Percentiles rank a stretch among this genome's conserved stretches.
Evolutionary conservation across 2,888 invertebrate genomes (phyloP).

Genomic region (Phrixothrix hirtus): DNA sequence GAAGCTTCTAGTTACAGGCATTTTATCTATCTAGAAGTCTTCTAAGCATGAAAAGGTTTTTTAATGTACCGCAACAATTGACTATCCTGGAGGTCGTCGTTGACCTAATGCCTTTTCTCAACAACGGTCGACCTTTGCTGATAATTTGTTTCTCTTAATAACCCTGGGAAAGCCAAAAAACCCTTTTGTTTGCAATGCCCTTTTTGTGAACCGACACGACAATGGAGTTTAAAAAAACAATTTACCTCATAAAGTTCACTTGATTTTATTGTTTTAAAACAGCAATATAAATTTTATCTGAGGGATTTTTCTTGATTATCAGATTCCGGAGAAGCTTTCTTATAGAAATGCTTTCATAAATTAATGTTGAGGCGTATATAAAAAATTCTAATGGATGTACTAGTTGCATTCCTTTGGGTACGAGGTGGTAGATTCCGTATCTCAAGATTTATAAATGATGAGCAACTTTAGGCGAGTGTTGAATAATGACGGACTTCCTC

Average conservation of each 20-base stretch:
- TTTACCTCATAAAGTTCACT: too few species aligned
- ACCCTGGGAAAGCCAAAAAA: too few species aligned
- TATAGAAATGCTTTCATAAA: not conserved
- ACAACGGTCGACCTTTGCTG: not conserved
- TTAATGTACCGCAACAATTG: not conserved
- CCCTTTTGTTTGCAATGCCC: too few species aligned
- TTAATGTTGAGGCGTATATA: constrained; percentile 5
- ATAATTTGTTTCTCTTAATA: constrained; percentile 2
- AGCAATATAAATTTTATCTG: too few species aligned
- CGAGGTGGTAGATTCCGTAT: constrained; percentile 32
- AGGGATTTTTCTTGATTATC: too few species aligned
- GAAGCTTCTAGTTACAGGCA: too few species aligned
- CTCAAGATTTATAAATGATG: constrained; percentile 45
- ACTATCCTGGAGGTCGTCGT: not conserved
- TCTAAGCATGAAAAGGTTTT: too few species aligned
- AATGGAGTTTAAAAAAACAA: too few species aligned
- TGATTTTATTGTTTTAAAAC: too few species aligned
- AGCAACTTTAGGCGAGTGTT: constrained; percentile 45
- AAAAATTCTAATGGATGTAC: constrained; percentile 31
- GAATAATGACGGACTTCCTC: constrained; percentile 54
- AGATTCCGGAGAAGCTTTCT: too few species aligned
- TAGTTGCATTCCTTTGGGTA: constrained; percentile 29
- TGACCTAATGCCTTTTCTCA: not conserved
- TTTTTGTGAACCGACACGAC: too few species aligned
- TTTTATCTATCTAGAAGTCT: too few species aligned